Evolutionary conservation across 2,797 vertebrate species (phyloP).

Genomic region (Microctenopoma steveboyesi): DNA sequence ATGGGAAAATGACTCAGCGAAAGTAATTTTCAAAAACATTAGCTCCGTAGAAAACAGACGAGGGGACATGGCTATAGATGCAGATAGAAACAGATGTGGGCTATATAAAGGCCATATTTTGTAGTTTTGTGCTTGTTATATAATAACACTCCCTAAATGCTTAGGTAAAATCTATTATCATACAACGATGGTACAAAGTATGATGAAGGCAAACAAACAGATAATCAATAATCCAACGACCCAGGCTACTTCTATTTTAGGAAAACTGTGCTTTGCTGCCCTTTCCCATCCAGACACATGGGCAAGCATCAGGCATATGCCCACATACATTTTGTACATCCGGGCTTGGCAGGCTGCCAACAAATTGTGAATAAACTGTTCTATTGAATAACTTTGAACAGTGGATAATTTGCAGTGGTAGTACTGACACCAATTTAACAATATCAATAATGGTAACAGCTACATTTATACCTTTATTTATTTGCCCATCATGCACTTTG

Average conservation of each 20-base stretch:
- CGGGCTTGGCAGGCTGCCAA: slow-evolving; percentile 57
- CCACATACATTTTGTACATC: slow-evolving; percentile 58
- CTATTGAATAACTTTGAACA: slow-evolving; percentile 61
- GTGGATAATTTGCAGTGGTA: slow-evolving; percentile 45
- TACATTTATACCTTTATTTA: slow-evolving; percentile 63
- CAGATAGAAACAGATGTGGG: not conserved
- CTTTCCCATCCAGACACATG: slow-evolving; percentile 29
- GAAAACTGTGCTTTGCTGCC: slow-evolving; percentile 1
- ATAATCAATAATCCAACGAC: not conserved
- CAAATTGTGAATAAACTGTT: slow-evolving; percentile 67
- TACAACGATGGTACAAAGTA: not conserved
- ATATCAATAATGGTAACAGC: slow-evolving; percentile 25
- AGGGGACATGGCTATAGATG: slow-evolving; percentile 32
- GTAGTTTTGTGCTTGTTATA: slow-evolving; percentile 6
- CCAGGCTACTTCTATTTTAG: not conserved
- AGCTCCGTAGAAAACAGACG: slow-evolving; percentile 20
- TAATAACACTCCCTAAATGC: not conserved
- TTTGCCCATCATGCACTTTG: slow-evolving; percentile 47
- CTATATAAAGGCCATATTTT: not conserved
- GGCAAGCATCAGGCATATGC: slow-evolving; percentile 47
- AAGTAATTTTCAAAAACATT: slow-evolving; percentile 59
- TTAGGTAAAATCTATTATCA: not conserved
- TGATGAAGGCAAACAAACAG: not conserved
- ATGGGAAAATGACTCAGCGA: slow-evolving; percentile 40
- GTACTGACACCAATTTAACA: slow-evolving; percentile 39